These are phyloP conservation scores for Aspiorhynchus laticeps DNA, from an alignment of 2,113 vertebrate species.

Conservation along the genomic window DNA sequence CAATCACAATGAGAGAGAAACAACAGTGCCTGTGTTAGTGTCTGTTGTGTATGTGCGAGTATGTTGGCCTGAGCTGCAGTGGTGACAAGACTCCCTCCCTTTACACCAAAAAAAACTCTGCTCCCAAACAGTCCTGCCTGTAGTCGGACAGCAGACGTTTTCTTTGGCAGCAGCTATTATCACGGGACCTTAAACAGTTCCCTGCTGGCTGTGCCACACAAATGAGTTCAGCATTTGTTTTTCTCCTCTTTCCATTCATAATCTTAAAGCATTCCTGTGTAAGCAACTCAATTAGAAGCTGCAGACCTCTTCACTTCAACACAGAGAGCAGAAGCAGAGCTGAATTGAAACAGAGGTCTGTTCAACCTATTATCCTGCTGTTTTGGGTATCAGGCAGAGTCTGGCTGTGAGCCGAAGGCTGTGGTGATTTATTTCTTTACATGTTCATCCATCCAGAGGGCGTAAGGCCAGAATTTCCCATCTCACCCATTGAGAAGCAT, in stretches of 20 bases:
- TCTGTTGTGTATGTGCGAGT: slow-evolving; percentile 51
- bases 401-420: slow-evolving; percentile 20
- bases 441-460: slow-evolving; percentile 41
- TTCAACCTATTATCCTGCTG: slow-evolving; percentile 47
- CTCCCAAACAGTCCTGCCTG: slow-evolving; percentile 61
- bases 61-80: neutral
- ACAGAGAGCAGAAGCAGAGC: slow-evolving; percentile 61
- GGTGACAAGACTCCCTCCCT: slow-evolving; percentile 41
- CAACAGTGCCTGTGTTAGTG: neutral
- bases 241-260: slow-evolving; percentile 59
- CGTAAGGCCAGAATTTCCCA: slow-evolving; percentile 30
- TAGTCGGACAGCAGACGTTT: slow-evolving; percentile 76
- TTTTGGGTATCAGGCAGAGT: slow-evolving; percentile 34
- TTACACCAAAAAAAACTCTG: slow-evolving; percentile 39
- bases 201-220: slow-evolving; percentile 61
- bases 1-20: neutral
- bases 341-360: slow-evolving; percentile 47
- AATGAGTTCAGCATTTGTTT: slow-evolving; percentile 65
- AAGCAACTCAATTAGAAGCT: slow-evolving; percentile 67
- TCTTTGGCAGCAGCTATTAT: slow-evolving; percentile 77
- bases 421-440: slow-evolving; percentile 50
- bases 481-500: slow-evolving; percentile 38
- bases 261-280: slow-evolving; percentile 63
- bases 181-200: slow-evolving; percentile 70
- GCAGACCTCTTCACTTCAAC: slow-evolving; percentile 47